Evolutionary conservation across 2,113 vertebrate species (phyloP).

Genomic region (Pelvicachromis taeniatus): DNA sequence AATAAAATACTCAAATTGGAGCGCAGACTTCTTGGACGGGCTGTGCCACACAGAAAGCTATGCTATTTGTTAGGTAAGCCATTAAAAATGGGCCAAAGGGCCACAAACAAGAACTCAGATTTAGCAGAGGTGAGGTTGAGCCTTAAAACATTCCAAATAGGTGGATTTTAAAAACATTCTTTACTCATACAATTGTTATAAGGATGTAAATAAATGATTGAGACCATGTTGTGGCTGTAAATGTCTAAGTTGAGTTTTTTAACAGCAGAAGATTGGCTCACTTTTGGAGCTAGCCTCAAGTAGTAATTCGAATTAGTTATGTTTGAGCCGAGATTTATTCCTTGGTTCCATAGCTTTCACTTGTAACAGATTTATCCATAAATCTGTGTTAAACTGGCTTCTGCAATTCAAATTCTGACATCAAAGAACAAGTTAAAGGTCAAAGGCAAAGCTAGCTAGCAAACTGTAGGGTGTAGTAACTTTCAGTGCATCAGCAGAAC

Average conservation of each 20-base stretch:
- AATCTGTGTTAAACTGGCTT: neutral
- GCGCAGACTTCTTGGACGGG: neutral
- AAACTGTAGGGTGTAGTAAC: neutral
- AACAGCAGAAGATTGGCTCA: accelerated
- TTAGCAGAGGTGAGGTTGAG: neutral
- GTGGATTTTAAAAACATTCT: neutral
- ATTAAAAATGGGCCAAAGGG: neutral
- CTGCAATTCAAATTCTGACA: neutral
- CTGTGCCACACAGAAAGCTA: neutral
- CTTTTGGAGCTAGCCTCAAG: neutral
- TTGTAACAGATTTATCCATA: neutral
- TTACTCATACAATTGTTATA: neutral
- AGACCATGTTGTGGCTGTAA: neutral
- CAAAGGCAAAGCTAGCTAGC: neutral
- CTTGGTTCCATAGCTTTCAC: neutral
- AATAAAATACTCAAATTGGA: neutral
- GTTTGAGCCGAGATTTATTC: neutral
- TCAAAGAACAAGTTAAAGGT: accelerated
- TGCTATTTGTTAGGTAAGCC: neutral
- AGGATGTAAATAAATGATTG: neutral
- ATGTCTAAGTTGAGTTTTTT: neutral
- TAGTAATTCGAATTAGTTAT: neutral
- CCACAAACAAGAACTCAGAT: neutral
- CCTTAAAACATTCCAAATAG: neutral
- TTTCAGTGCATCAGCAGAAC: neutral